Conservation (phyloP, 2,113 vertebrate genomes). For the Trogon melanurus region DNA sequence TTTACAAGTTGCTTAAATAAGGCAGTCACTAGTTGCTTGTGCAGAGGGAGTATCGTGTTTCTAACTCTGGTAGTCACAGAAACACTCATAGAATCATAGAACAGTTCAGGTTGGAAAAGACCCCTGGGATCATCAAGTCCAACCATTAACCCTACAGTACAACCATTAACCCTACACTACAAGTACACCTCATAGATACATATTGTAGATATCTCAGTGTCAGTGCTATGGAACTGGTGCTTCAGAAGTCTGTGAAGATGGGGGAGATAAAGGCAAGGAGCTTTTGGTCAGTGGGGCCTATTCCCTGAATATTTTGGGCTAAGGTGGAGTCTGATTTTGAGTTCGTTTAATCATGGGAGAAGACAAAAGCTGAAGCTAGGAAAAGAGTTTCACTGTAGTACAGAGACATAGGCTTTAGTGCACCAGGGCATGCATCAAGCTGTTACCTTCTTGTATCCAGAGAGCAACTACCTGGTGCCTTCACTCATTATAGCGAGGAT, state of each 20-base stretch:
- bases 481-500: neutral
- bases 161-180: too few relatives aligned
- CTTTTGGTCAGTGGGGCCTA: neutral
- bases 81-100: too few relatives aligned
- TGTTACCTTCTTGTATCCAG: neutral
- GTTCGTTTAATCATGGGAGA: neutral
- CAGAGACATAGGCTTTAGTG: neutral
- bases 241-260: neutral
- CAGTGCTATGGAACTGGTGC: neutral
- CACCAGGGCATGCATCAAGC: accelerated
- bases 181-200: too few relatives aligned
- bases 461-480: neutral
- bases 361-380: neutral
- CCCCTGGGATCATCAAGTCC: too few relatives aligned
- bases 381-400: neutral
- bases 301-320: neutral
- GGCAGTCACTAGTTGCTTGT: neutral
- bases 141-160: too few relatives aligned
- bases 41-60: neutral
- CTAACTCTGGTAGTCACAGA: neutral
- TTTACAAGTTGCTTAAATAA: neutral
- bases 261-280: neutral
- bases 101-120: too few relatives aligned
- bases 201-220: too few relatives aligned
- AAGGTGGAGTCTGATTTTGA: neutral